These are phyloP conservation scores for Incurvaria masculella DNA, from an alignment of 2,888 invertebrate genomes.

Conservation along the genomic window DNA sequence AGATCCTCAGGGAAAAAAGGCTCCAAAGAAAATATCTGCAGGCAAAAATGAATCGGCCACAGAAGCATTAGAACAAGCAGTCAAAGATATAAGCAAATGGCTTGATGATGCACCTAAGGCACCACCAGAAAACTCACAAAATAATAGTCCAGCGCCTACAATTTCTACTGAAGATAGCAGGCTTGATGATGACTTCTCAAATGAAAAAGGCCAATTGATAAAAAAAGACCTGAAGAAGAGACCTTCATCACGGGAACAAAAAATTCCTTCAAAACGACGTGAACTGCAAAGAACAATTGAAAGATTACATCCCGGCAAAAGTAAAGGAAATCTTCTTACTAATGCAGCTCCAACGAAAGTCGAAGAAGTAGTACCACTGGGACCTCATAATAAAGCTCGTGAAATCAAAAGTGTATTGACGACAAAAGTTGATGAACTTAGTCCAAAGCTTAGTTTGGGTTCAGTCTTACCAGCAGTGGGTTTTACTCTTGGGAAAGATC, in stretches of 20 bases:
- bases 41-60: conserved; percentile 58
- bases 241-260: conserved; percentile 40
- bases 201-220: conserved; percentile 32
- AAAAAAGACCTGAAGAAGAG: conserved; percentile 51
- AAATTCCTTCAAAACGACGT: conserved; percentile 49
- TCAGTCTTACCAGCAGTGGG: conserved; percentile 75
- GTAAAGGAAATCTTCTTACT: conserved; percentile 80
- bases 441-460: conserved; percentile 80
- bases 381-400: conserved; percentile 54
- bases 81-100: conserved; percentile 88
- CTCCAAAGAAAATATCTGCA: conserved; percentile 37
- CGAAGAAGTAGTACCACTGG: conserved; percentile 57
- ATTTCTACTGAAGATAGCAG: conserved; percentile 59
- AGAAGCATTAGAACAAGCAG: conserved; percentile 59
- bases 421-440: conserved; percentile 63
- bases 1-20: conserved; percentile 28
- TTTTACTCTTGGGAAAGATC: conserved; percentile 63
- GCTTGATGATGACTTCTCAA: conserved; percentile 38
- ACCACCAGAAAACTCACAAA: conserved; percentile 73
- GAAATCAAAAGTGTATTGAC: conserved; percentile 55
- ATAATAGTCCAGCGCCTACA: conserved; percentile 71
- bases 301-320: conserved; percentile 80
- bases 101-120: conserved; percentile 79
- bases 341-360: conserved; percentile 60
- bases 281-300: conserved; percentile 83